phyloP scores from a whole-genome alignment of 2,113 vertebrate species.

The Ornithorhynchus anatinus region DNA sequence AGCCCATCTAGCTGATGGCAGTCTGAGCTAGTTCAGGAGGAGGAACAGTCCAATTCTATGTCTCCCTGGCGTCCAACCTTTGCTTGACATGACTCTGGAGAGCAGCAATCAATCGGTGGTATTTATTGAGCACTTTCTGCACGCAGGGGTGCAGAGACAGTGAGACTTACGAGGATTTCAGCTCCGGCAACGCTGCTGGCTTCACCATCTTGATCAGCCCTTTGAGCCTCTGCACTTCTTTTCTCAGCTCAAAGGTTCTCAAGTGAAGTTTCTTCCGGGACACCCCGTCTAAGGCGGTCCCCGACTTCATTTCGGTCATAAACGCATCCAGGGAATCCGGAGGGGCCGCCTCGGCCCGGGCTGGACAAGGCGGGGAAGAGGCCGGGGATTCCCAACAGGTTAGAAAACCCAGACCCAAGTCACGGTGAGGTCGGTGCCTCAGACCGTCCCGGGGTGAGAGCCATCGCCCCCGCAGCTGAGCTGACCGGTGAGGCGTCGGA shows the following conservation, averaged over 20 bases:
- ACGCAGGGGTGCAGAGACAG: no score
- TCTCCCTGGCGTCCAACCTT: no score
- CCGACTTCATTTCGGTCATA: conserved; percentile 88
- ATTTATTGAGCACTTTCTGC: no score
- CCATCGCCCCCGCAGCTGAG: no score
- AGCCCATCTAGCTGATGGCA: no score
- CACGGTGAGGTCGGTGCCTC: no score
- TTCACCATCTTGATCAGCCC: conserved; percentile 88
- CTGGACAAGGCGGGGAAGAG: conserved; percentile 56
- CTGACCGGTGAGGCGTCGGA: no score
- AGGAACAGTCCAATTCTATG: no score
- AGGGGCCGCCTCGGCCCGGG: conserved; percentile 67
- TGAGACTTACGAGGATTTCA: conserved; percentile 84
- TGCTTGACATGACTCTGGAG: no score
- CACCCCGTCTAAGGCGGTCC: conserved; percentile 81
- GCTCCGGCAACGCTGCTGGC: conserved; percentile 86
- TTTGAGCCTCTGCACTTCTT: conserved; percentile 86
- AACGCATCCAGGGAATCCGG: conserved; percentile 95
- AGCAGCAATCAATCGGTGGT: no score
- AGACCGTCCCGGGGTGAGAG: no score
- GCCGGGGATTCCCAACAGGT: not conserved
- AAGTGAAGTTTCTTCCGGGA: conserved; percentile 91
- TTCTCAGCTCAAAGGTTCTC: conserved; percentile 83
- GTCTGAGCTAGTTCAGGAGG: no score
- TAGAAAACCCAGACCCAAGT: not conserved